These are phyloP conservation scores for Distichodus sexfasciatus DNA, from an alignment of 2,797 vertebrate genomes.

Conservation along the genomic window DNA sequence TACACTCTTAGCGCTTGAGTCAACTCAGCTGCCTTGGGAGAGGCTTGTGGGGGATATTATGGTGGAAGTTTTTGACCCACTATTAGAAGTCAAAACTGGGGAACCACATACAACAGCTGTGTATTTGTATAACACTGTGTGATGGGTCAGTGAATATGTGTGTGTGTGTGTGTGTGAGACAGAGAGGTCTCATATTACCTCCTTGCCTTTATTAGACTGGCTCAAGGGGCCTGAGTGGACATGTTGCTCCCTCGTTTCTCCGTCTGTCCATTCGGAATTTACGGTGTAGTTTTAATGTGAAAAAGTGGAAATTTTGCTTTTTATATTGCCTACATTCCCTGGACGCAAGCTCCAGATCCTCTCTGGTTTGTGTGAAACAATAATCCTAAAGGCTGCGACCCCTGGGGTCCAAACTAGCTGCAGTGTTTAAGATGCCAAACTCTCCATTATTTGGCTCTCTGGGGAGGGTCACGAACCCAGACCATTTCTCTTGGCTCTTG, in stretches of 20 bases:
- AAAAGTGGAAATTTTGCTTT: too few species aligned
- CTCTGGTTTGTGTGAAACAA: not conserved
- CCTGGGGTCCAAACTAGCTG: not conserved
- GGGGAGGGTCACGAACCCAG: conserved; percentile 58
- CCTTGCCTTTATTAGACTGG: conserved; percentile 61
- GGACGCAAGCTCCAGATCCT: too few species aligned
- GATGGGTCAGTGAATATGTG: conserved; percentile 65
- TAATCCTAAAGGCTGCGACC: not conserved
- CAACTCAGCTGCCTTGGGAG: too few species aligned
- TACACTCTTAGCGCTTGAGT: too few species aligned
- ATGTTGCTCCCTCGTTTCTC: too few species aligned
- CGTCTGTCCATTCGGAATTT: too few species aligned
- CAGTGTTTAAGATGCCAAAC: conserved; percentile 12
- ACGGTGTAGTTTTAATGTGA: too few species aligned
- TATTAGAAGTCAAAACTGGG: conserved; percentile 7
- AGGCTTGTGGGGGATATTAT: not conserved
- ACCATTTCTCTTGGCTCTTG: conserved; percentile 65
- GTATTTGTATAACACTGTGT: conserved; percentile 44
- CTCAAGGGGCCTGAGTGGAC: conserved; percentile 46
- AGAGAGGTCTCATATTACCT: conserved; percentile 65
- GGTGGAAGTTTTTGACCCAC: not conserved
- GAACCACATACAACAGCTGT: conserved; percentile 24
- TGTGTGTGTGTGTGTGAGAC: conserved; percentile 49
- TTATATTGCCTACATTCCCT: too few species aligned
- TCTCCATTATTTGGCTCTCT: conserved; percentile 58